phyloP scores from a whole-genome alignment of 2,113 vertebrate species.

The Aramus guarauna region DNA sequence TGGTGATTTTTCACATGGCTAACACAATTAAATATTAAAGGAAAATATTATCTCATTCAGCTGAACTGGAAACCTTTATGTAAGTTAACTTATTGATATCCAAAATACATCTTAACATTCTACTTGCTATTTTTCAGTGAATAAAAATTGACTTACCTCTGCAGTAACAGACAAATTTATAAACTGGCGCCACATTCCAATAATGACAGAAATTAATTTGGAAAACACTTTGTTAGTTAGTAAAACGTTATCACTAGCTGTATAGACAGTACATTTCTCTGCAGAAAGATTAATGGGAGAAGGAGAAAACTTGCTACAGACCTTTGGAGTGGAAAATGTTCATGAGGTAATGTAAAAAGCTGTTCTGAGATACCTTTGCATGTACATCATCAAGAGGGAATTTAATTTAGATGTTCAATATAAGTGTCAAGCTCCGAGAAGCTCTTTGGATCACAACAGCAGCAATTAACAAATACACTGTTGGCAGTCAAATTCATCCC shows the following conservation, averaged over 20 bases:
- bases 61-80: background rate
- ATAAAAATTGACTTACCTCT: background rate
- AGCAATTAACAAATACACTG: constrained; percentile 55
- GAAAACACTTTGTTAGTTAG: background rate
- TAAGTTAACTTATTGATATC: background rate
- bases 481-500: constrained; percentile 33
- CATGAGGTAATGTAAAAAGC: background rate
- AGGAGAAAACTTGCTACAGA: background rate
- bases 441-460: constrained; percentile 30
- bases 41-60: background rate
- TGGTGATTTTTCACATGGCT: background rate
- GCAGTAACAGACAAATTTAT: background rate
- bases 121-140: background rate
- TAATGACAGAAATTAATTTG: background rate
- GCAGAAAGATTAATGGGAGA: background rate
- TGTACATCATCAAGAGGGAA: background rate
- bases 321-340: background rate
- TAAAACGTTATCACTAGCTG: background rate
- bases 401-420: constrained; percentile 49
- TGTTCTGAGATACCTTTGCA: background rate
- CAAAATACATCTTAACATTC: background rate
- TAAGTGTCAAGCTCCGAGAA: constrained; percentile 34
- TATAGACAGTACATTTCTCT: background rate
- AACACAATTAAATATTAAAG: constrained; percentile 41
- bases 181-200: background rate